Evolutionary conservation across 2,888 invertebrate species (phyloP).

Genomic region (Parelbella ahira): DNA sequence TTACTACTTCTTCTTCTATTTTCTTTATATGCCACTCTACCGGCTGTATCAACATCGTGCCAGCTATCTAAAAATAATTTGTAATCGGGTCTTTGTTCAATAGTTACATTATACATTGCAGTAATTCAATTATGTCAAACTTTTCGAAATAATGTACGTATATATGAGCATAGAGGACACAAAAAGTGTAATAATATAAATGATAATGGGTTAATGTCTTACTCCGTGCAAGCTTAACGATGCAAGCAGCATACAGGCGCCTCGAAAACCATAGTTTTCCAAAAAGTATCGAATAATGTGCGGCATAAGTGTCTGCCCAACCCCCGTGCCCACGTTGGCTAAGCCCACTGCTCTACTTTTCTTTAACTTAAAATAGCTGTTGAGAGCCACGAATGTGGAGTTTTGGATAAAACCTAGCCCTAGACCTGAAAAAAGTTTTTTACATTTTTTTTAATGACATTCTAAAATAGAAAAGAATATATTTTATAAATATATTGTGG

Average conservation of each 20-base stretch:
- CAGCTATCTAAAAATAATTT: constrained; percentile 79
- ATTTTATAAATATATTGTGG: too few relatives aligned
- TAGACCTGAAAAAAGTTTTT: constrained; percentile 71
- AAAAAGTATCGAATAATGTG: constrained; percentile 84
- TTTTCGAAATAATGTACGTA: too few relatives aligned
- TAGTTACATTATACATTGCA: too few relatives aligned
- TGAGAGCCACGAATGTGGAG: constrained; percentile 85
- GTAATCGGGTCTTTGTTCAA: too few relatives aligned
- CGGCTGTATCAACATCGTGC: constrained; percentile 80
- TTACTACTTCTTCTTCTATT: constrained; percentile 54
- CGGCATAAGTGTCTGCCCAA: constrained; percentile 88
- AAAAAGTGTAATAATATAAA: background rate
- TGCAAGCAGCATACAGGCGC: constrained; percentile 83
- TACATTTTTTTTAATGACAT: too few relatives aligned
- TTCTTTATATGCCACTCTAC: constrained; percentile 78
- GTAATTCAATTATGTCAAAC: too few relatives aligned
- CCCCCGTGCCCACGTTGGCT: constrained; percentile 87
- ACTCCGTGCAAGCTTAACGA: constrained; percentile 84
- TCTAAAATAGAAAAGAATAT: too few relatives aligned
- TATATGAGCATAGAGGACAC: too few relatives aligned
- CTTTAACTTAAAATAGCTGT: constrained; percentile 84
- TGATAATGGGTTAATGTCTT: constrained; percentile 36
- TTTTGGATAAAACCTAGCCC: constrained; percentile 87
- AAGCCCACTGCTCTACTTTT: constrained; percentile 88
- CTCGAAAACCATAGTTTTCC: constrained; percentile 82